Evolutionary conservation across 2,113 vertebrate species (phyloP).

Genomic region (Mustela lutreola): DNA sequence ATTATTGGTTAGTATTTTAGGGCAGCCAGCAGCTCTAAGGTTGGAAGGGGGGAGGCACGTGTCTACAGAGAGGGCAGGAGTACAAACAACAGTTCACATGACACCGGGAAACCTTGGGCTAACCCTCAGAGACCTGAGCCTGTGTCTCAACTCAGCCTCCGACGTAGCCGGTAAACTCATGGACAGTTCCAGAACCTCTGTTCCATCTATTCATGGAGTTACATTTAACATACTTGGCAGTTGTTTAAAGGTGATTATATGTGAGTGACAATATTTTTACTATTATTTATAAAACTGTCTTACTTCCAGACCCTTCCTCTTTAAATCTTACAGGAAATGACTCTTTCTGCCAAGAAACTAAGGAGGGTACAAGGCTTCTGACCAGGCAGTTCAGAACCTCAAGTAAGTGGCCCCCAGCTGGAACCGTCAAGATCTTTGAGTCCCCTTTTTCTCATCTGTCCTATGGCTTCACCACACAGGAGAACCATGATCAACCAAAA

Average conservation of each 20-base stretch:
- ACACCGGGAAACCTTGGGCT: fast-evolving
- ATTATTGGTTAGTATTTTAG: slow-evolving; percentile 11
- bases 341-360: neutral
- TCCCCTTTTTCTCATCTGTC: neutral
- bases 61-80: fast-evolving
- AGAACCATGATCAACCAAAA: neutral
- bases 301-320: neutral
- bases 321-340: neutral
- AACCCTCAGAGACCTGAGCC: neutral
- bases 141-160: neutral
- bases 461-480: too few species aligned
- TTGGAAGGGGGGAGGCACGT: neutral
- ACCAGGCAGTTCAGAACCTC: neutral
- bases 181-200: neutral
- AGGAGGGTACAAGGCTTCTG: neutral
- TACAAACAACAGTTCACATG: fast-evolving
- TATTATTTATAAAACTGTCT: neutral
- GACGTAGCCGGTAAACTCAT: neutral
- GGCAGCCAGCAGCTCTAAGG: neutral
- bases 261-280: neutral
- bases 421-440: neutral
- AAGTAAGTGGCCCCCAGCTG: neutral
- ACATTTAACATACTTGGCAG: neutral
- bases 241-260: neutral
- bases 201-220: neutral